Percentiles rank a stretch among this genome's conserved stretches.
Conservation (phyloP, 2,797 vertebrate species). For the Myripristis jacobus region DNA sequence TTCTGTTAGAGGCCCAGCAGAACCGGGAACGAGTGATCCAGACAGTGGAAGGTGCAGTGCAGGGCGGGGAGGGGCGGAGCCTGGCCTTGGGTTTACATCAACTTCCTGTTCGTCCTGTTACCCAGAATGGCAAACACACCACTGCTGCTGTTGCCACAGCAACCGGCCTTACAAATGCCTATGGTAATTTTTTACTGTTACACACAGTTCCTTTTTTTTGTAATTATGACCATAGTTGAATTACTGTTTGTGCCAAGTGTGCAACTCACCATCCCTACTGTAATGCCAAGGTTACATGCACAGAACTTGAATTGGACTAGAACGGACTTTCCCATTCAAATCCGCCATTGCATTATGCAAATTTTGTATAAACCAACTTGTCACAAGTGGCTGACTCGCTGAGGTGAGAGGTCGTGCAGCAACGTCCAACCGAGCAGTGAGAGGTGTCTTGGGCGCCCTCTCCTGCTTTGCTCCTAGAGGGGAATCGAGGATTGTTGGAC, state of each 20-base stretch:
- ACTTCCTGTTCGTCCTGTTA: constrained; percentile 90
- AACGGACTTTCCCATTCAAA: too few species aligned
- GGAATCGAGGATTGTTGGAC: too few species aligned
- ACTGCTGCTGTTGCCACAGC: constrained; percentile 80
- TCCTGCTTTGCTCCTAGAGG: too few species aligned
- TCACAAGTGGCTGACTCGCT: too few species aligned
- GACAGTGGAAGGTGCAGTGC: constrained; percentile 86
- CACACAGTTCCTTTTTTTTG: neutral
- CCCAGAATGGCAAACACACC: constrained; percentile 94
- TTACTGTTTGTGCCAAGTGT: neutral
- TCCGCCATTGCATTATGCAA: too few species aligned
- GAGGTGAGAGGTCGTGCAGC: too few species aligned
- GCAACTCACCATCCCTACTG: neutral
- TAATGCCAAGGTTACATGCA: neutral
- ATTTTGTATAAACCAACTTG: too few species aligned
- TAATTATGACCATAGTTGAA: neutral
- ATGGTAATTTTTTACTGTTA: constrained; percentile 80
- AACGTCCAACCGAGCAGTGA: too few species aligned
- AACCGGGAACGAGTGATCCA: constrained; percentile 92
- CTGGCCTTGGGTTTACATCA: constrained; percentile 90
- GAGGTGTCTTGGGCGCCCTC: too few species aligned
- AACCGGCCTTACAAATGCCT: constrained; percentile 84
- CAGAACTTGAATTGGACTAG: too few species aligned
- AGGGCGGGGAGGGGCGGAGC: constrained; percentile 88
- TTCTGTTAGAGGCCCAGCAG: constrained; percentile 84